Evolutionary conservation across 2,113 vertebrate species (phyloP), one percentile per base, ranked within the genome.

Genomic region (Platichthys stellatus): DNA sequence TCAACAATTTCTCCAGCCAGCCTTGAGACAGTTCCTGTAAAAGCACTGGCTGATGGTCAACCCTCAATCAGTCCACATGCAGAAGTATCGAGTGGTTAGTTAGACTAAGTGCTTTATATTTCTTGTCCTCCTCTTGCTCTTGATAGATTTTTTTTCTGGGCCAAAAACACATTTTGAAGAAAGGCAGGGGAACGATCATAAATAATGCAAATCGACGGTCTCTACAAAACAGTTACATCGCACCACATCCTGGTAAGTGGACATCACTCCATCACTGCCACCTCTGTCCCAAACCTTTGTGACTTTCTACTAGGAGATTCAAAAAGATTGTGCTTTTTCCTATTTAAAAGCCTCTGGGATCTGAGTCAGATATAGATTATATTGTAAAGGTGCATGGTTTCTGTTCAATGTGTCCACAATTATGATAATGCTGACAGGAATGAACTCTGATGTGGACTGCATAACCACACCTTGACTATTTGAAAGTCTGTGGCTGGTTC

Each of bases 21-120:
- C 28, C 14, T 62, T 66, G 56, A 81, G 72, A 76, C 28, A n/a
- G 61, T 89, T 88, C 71, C 80, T 69, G 80, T 82, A 85, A 88
- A 70, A 74, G 56, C 14, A 28, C 49, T 84, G 84, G 84, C 81
- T 47, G 15, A 49, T 20, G 60, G 64, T 75, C 72, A 76, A 31
- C 5, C 47, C 23, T 10, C 72, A 26, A 65, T 75, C 61, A 84
- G 18, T 71, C 43, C 35, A 77, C 62, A 76, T 31, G 57, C 31
- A 58, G 28, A 69, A 47, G 51, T 67, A 65, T 63, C 43, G 67
- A 74, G 76, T 54, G 53, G 64, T 75, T 47, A 74, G 76, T 91
- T 67, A 78, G 64, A 26, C 80, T 82, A 62, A 89, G 83, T 83
- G 81, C 79, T 66, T 76, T 63, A n/a, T 64, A 58, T 64, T 79